A percentile compares a stretch with the other conserved stretches of the same genome.
These are phyloP conservation scores for Platycercus adscitus DNA, from an alignment of 2,113 vertebrate genomes.

Conservation along the genomic window DNA sequence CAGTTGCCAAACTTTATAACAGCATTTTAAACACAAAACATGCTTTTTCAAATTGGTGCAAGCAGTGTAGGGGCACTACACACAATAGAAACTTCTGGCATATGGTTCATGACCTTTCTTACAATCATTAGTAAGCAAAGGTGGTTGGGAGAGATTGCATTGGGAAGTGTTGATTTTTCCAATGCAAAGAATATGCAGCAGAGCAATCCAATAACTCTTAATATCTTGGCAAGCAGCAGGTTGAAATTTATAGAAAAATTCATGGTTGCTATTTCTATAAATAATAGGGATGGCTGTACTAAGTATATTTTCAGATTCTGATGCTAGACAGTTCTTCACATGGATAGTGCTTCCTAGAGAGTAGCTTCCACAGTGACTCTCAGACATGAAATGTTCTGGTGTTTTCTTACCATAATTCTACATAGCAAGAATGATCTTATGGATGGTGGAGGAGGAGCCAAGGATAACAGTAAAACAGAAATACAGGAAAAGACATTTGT, in stretches of 20 bases:
- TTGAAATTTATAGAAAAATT: not conserved
- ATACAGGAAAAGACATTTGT: not conserved
- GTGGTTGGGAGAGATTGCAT: not conserved
- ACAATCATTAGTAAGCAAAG: not conserved
- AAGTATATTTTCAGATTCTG: not conserved
- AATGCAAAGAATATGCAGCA: not conserved
- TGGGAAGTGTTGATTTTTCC: not conserved
- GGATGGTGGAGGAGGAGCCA: not conserved
- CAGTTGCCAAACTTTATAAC: not conserved
- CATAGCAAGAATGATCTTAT: not conserved
- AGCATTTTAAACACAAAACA: not conserved
- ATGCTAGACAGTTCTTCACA: not conserved
- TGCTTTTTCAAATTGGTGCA: not conserved
- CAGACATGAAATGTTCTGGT: not conserved
- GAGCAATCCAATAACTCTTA: not conserved
- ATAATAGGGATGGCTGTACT: not conserved
- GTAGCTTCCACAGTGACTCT: not conserved
- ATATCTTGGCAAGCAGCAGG: not conserved
- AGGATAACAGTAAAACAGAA: not conserved
- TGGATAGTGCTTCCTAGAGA: not conserved
- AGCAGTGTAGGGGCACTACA: not conserved
- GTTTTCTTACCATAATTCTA: not conserved
- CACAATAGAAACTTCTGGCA: not conserved
- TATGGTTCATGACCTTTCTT: not conserved
- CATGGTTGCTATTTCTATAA: conserved; percentile 4